Evolutionary conservation across 2,797 vertebrate genomes (phyloP), one percentile per base, ranked within the genome.

Genomic region (Tapirus indicus): DNA sequence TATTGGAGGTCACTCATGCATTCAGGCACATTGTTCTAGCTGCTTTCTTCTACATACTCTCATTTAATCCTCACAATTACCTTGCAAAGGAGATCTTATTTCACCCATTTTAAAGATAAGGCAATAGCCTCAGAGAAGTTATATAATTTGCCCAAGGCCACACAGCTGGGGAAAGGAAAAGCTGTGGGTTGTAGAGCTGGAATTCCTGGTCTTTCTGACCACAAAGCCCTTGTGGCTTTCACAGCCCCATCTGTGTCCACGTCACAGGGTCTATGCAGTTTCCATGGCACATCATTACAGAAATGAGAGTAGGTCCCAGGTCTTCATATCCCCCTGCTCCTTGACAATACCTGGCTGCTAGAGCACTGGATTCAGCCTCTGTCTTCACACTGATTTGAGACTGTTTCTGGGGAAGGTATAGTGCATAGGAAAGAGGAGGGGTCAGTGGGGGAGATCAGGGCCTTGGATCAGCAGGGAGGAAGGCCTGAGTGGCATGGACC

Each of bases 91-190:
- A 75, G 23, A 52, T 56, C 84, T 85, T 75, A 38, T 82, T 44
- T 86, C 64, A 72, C 41, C 74, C 17, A 6, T 29, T 82, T 83
- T 74, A 91, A 86, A 96, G 88, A 18, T 21, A 27, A 20, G 56
- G 54, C 47, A 92, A 21, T 7, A 38, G 47, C 20, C 64, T 71
- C 88, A 62, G 82, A 93, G 62, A 49, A 44, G 69, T 94, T 91
- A 52, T 71, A 27, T 71, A 93, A 93, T 74, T 80, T 89, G 29
- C 64, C 75, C 58, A 71, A 85, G 87, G 79, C 83, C 89, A 95
- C 64, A 77, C 41, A 52, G 66, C 77, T 75, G 58, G 79, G 72
- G 69, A 88, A 82, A 92, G 56, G 83, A 68, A 89, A 95, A 56
- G 62, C 87, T 64, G 7, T 13, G 18, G 38, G n/a, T 16, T 21